Evolutionary conservation across 35 echinoderm and acorn worm species (phyloP), one percentile per base, ranked within the genome.

Genomic region (Diadema setosum): DNA sequence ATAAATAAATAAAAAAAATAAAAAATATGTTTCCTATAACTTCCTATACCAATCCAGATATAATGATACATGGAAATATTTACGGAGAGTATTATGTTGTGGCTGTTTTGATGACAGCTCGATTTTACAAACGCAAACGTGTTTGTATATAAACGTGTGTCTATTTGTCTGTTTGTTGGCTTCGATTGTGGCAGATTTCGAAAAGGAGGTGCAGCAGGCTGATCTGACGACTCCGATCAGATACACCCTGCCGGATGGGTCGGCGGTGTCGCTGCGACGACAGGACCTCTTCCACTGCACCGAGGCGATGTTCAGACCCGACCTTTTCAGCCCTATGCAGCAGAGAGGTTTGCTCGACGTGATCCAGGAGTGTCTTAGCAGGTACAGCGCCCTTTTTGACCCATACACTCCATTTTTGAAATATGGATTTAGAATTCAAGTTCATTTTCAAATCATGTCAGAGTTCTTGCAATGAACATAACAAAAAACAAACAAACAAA

Each of bases 251-350:
- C 93, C 93, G 14, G 93, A 95, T 75, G 93, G 93, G 0, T 73
- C 58, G 1, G 81, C 93, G 3, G 42, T 95, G 14, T 36, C 56
- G 16, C 83, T 95, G 2, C 60, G 63, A 27, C 44, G 46, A 21
- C 29, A 82, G 23, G 73, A 91, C 44, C 83, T 95, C 6, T 90
- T 91, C 39, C 82, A 31, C 18, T 93, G 94, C 44, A 76, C 94
- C 5, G 94, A 97, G 39, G 65, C 90, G 18, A 40, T 97, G n/a
- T 97, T 97, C 43, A 87, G 83, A 61, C 94, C 94, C 16, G 70
- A 92, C 18, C 17, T 93, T 27, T 42, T 80, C 24, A 91, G 94
- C n/a, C 57, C 93, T 36, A 32, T 58, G 0, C 81, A 97, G 14
- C 88, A 87, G 42, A 39, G 87, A 39, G 94, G 94, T 29, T 80